A percentile compares a stretch with the other conserved stretches of the same genome.
Conservation (phyloP, 2,797 vertebrate genomes). For the Brachyalestes nurse region DNA sequence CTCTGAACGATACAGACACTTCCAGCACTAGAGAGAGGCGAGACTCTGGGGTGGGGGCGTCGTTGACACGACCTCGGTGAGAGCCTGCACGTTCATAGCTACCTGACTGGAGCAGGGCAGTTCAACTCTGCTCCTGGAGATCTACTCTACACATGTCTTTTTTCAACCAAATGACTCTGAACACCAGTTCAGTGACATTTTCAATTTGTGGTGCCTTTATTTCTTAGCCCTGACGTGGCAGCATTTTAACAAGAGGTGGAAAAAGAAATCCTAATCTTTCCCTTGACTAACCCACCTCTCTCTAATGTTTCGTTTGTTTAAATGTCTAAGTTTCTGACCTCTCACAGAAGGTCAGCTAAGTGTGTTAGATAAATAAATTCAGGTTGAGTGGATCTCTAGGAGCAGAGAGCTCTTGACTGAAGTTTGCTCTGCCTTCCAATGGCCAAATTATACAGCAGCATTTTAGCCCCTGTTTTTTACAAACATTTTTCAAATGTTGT, state of each 20-base stretch:
- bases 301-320: background rate
- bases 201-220: too few species aligned
- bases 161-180: background rate
- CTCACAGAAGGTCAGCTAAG: too few species aligned
- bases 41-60: conserved; percentile 95
- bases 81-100: conserved; percentile 38
- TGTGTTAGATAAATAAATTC: background rate
- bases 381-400: background rate
- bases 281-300: too few species aligned
- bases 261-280: too few species aligned
- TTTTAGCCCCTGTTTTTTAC: too few species aligned
- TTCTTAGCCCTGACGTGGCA: too few species aligned
- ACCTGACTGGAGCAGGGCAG: background rate
- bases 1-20: conserved; percentile 86
- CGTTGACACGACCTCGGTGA: conserved; percentile 93
- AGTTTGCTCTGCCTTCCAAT: background rate
- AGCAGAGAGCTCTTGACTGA: background rate
- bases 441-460: too few species aligned
- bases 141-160: background rate
- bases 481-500: too few species aligned
- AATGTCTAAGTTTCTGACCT: too few species aligned
- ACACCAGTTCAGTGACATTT: too few species aligned
- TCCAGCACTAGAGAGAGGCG: conserved; percentile 87
- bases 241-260: too few species aligned
- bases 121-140: background rate